Base-by-base conservation (phyloP, 1,140 invertebrate genomes). In the Anthonomus grandis region DNA sequence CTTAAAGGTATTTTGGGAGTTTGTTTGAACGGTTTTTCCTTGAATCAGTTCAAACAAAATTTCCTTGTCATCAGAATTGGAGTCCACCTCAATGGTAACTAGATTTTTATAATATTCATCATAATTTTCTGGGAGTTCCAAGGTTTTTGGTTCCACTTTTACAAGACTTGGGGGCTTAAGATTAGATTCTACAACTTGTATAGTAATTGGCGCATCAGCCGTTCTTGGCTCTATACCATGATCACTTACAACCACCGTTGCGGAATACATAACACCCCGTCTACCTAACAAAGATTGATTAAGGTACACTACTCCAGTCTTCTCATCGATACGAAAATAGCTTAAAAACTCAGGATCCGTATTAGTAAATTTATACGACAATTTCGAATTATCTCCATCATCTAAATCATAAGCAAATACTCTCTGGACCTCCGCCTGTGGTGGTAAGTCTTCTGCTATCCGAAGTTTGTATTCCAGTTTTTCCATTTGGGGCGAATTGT, bases 341-440 rank as follows among this genome's bases (percentile, higher is more conserved):
- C 79, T 76, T 51, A 79, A 81, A 69, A 86, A 84, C 59, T 79
- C 73, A 17, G 19, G 38, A 31, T 48, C 36, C 25, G 51, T 48
- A 22, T 63, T 59, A 12, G 41, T 25, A 45, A 72, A 66, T 23
- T 56, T 62, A 66, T 85, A 86, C 5, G 71, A 67, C 3, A 93
- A 81, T 58, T 85, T 83, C 25, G 89, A 90, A 75, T 93, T 93
- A 64, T 88, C 84, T 6, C 90, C 88, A 67, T 92, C 88, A 69
- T 93, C 91, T 54, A 91, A 86, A 73, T 93, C 91, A 10, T 89
- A 92, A 2, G 91, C 90, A 31, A 90, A 90, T 68, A 93, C 88
- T 69, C 89, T 79, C 87, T 91, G 90, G 27, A 93, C 89, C 67
- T 90, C 86, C 36, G 80, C 76, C n/a, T 79, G 79, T 21, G 79